Evolutionary conservation across 2,888 invertebrate genomes (phyloP).

Genomic region (Selenia dentaria): DNA sequence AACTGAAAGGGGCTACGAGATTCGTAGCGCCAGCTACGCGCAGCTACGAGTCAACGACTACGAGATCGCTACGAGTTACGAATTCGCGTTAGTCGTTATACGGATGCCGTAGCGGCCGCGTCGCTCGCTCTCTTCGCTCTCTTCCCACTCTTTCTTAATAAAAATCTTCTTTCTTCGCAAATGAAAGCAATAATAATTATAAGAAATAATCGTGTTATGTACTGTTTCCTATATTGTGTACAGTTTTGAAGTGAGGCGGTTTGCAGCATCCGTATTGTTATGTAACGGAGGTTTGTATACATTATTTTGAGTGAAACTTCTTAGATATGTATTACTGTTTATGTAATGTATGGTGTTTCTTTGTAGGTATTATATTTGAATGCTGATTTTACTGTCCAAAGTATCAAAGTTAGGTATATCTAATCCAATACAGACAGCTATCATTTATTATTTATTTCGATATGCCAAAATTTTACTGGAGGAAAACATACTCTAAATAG

Average conservation of each 20-base stretch:
- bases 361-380: neutral
- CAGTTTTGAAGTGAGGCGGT: slow-evolving; percentile 8
- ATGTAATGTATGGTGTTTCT: neutral
- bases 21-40: slow-evolving; percentile 46
- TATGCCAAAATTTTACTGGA: too few species aligned
- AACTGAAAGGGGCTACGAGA: slow-evolving; percentile 34
- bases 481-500: too few species aligned
- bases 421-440: too few species aligned
- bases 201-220: slow-evolving; percentile 15
- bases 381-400: slow-evolving; percentile 25
- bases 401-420: too few species aligned
- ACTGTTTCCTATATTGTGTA: slow-evolving; percentile 3
- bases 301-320: slow-evolving; percentile 21
- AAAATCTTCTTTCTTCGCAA: slow-evolving; percentile 40
- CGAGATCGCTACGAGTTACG: slow-evolving; percentile 17
- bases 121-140: slow-evolving; percentile 39
- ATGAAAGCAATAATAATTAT: slow-evolving; percentile 31
- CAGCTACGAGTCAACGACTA: slow-evolving; percentile 35
- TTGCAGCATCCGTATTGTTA: slow-evolving; percentile 18
- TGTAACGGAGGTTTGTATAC: slow-evolving; percentile 36
- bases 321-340: neutral
- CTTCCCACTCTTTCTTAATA: slow-evolving; percentile 40
- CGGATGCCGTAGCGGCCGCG: slow-evolving; percentile 22
- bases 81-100: slow-evolving; percentile 17
- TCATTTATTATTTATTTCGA: too few species aligned